Evolutionary conservation across 2,888 invertebrate genomes (phyloP), one percentile per base, ranked within the genome.

Genomic region (Drosophila ezoana): DNA sequence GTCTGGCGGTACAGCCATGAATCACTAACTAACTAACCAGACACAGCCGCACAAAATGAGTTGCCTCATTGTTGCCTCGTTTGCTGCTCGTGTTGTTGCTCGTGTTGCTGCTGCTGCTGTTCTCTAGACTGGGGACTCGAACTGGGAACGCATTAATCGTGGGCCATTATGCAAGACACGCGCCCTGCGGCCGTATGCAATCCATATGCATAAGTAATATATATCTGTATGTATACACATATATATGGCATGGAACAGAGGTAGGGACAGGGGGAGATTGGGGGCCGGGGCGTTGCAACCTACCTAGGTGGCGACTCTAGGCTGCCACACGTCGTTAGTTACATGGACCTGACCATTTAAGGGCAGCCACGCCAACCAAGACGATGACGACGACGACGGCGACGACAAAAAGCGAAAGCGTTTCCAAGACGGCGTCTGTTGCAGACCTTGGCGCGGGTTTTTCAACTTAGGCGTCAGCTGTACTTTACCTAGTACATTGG

Each of bases 391-490:
- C 52, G 41, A 61, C 59, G 45, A 58, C 64, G 40, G 52, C 62
- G 51, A 76, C 60, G 40, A 41, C 71, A 84, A 89, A 84, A 84
- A 89, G 87, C 89, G 84, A 89, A 89, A 84, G 83, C 83, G 83
- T 70, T 83, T 84, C 64, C 72, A 56, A 72, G 72, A 45, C 68
- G 65, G 28, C 56, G 54, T 65, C 60, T 53, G 37, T 45, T 18
- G 40, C 23, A 78, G 89, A 89, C 85, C 85, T 85, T 85, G 85
- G 65, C 62, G 85, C 68, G 79, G 85, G 89, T 89, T 89, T 87
- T 85, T 85, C 85, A 85, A 89, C 85, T 79, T 64, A 20, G 16
- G 35, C 43, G 35, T 63, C 60, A 60, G 60, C 60, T 63, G 65
- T 51, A 63, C 37, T 54, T 54, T 13, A 14, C 35, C 16, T 28